Evolutionary conservation across 2,888 invertebrate species (phyloP).

Genomic region (Drosophila putrida): DNA sequence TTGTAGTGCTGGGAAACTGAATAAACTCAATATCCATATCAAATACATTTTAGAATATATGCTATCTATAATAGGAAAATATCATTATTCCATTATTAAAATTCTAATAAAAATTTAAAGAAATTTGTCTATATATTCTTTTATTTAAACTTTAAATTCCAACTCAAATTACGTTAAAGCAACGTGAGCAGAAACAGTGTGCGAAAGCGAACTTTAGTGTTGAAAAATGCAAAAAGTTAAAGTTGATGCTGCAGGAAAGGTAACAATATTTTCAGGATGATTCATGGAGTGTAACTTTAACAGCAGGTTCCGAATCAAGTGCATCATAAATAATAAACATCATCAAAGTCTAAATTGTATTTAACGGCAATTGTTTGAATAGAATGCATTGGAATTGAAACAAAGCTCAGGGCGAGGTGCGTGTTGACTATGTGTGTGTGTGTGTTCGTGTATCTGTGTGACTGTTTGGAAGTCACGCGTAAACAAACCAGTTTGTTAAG

Average conservation of each 20-base stretch:
- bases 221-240: slow-evolving; percentile 11
- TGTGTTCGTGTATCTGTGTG: background rate
- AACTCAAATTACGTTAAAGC: too few relatives aligned
- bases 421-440: background rate
- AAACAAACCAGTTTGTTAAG: slow-evolving; percentile 47
- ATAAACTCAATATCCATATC: too few relatives aligned
- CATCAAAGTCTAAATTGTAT: slow-evolving; percentile 1
- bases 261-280: slow-evolving; percentile 5
- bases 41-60: too few relatives aligned
- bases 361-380: background rate
- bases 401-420: slow-evolving; percentile 18
- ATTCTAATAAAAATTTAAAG: too few relatives aligned
- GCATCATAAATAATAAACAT: slow-evolving; percentile 35
- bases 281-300: slow-evolving; percentile 13
- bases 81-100: too few relatives aligned
- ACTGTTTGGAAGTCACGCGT: slow-evolving; percentile 44
- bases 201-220: background rate
- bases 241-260: background rate
- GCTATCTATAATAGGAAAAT: too few relatives aligned
- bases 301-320: slow-evolving; percentile 14
- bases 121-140: too few relatives aligned
- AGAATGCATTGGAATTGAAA: slow-evolving; percentile 32
- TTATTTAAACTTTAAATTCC: too few relatives aligned
- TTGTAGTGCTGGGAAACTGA: too few relatives aligned
- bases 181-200: background rate